Percentiles rank a stretch among this genome's conserved stretches.
These are phyloP conservation scores for Xyliphius kryptos DNA, from an alignment of 2,113 vertebrate species.

Conservation along the genomic window DNA sequence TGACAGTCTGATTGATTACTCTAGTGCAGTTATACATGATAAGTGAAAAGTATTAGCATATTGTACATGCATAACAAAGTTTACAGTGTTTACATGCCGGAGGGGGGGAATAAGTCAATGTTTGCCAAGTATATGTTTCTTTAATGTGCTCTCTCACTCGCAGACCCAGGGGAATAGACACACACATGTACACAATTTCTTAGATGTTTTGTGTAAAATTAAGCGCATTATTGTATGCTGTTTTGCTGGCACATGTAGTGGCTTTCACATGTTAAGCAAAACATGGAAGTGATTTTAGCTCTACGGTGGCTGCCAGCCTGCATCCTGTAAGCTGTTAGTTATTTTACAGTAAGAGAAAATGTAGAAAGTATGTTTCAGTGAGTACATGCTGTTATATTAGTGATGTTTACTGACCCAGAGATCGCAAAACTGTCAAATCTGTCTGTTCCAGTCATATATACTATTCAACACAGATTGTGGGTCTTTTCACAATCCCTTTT, in stretches of 20 bases:
- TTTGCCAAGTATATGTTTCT: conserved; percentile 14
- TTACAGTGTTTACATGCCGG: too few species aligned
- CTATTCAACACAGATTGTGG: too few species aligned
- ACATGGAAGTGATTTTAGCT: conserved; percentile 49
- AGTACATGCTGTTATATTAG: background rate
- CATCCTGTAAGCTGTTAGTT: conserved; percentile 48
- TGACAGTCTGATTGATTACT: too few species aligned
- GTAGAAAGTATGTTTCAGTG: background rate
- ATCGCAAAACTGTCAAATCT: background rate
- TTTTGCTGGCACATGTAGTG: conserved; percentile 57
- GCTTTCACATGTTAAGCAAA: conserved; percentile 47
- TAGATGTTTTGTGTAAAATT: conserved; percentile 39
- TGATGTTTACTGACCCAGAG: conserved; percentile 8
- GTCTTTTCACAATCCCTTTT: too few species aligned
- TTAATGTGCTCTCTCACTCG: background rate
- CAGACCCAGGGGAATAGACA: background rate
- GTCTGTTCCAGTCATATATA: too few species aligned
- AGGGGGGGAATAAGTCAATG: too few species aligned
- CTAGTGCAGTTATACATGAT: too few species aligned
- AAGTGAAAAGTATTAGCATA: too few species aligned
- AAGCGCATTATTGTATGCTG: conserved; percentile 42
- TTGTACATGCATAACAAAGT: too few species aligned
- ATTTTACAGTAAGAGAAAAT: conserved; percentile 47
- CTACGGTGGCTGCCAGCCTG: conserved; percentile 28
- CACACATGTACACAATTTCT: conserved; percentile 13